Percentiles rank a stretch among this genome's conserved stretches.
Conservation (phyloP, 2,113 vertebrate species). For the Colistium nudipinnis region DNA sequence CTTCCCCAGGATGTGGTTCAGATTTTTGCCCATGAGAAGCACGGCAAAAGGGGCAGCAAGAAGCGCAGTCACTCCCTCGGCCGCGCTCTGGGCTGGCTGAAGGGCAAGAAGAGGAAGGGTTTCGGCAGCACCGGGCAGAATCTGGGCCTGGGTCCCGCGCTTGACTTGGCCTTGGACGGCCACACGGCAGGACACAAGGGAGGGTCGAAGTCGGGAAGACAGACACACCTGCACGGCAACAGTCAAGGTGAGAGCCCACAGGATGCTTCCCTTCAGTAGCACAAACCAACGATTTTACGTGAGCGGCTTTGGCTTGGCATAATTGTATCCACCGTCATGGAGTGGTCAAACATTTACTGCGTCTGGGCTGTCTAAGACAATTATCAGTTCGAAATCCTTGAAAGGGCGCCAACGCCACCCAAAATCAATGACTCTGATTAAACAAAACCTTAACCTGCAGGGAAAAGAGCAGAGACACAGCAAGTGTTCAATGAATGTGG, state of each 20-base stretch:
- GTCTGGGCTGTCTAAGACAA: too few relatives aligned
- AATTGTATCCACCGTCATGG: not conserved
- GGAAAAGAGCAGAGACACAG: not conserved
- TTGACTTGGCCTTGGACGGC: slow-evolving; percentile 65
- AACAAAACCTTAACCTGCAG: not conserved
- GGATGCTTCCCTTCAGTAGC: not conserved
- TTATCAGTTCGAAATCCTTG: too few relatives aligned
- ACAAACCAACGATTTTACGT: not conserved
- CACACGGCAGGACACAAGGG: slow-evolving; percentile 59
- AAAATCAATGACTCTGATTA: not conserved
- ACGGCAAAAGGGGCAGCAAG: slow-evolving; percentile 77
- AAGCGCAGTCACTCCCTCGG: slow-evolving; percentile 74
- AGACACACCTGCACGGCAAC: slow-evolving; percentile 60
- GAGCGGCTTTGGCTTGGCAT: not conserved
- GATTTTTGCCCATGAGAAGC: slow-evolving; percentile 77
- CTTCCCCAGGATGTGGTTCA: slow-evolving; percentile 85
- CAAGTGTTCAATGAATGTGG: not conserved
- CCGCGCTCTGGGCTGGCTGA: slow-evolving; percentile 74
- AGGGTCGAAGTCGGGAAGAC: slow-evolving; percentile 57
- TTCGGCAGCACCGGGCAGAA: slow-evolving; percentile 42
- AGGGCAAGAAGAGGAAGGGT: slow-evolving; percentile 74
- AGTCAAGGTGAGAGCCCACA: slow-evolving; percentile 58
- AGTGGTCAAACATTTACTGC: too few relatives aligned
- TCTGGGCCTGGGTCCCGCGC: slow-evolving; percentile 68
- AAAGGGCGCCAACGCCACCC: too few relatives aligned